phyloP scores from a whole-genome alignment of 2,888 invertebrate species.

The Omphaloscelis lunosa region DNA sequence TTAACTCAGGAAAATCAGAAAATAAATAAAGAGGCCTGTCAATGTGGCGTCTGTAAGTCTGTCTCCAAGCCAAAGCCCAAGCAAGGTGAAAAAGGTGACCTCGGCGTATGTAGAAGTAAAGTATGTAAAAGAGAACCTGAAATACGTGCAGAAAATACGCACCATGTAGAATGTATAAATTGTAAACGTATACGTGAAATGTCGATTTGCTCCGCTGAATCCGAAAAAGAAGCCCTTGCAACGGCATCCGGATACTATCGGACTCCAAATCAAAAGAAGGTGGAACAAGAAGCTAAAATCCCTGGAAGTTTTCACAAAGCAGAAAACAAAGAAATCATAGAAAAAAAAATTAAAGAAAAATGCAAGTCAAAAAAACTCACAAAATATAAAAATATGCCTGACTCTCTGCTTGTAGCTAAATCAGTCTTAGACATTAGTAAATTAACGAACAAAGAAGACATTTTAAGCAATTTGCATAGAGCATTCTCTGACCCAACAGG shows the following conservation, averaged over 20 bases:
- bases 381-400: conserved; percentile 55
- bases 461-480: conserved; percentile 56
- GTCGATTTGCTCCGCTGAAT: conserved; percentile 9
- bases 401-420: conserved; percentile 62
- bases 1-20: not conserved
- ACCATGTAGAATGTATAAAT: not conserved
- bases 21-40: not conserved
- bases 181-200: conserved; percentile 17
- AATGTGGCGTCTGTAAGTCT: conserved; percentile 19
- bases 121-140: conserved; percentile 23
- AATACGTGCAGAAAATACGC: not conserved
- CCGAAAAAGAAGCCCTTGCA: conserved; percentile 3
- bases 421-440: conserved; percentile 60
- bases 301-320: conserved; percentile 45
- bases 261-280: conserved; percentile 29
- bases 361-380: conserved; percentile 54
- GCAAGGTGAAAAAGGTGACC: not conserved
- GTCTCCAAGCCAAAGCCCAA: not conserved
- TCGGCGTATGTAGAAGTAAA: conserved; percentile 14
- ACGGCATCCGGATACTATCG: not conserved
- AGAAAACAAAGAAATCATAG: conserved; percentile 51
- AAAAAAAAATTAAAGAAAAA: conserved; percentile 42
- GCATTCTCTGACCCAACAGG: conserved; percentile 64
- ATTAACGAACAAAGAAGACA: conserved; percentile 32
- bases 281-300: conserved; percentile 19